These are phyloP conservation scores for Pseudorhombus dupliciocellatus DNA, from an alignment of 2,113 vertebrate genomes.

Conservation along the genomic window DNA sequence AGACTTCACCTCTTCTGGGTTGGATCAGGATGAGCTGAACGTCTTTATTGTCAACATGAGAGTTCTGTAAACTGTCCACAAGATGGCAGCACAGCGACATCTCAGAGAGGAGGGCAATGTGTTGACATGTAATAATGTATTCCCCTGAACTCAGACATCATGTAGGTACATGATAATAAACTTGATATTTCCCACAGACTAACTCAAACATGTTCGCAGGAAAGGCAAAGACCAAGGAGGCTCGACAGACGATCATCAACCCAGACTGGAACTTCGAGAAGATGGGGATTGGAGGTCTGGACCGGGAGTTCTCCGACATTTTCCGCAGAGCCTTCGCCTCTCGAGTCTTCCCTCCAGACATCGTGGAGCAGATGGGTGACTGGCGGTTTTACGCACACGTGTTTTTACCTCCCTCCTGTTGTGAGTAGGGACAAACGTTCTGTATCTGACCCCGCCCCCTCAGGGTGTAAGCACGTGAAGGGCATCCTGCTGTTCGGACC, in stretches of 20 bases:
- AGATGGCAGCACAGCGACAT: slow-evolving; percentile 52
- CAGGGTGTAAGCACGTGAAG: slow-evolving; percentile 98
- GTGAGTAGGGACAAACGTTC: too few species aligned
- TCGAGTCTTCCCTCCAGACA: slow-evolving; percentile 96
- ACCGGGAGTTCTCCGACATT: slow-evolving; percentile 97
- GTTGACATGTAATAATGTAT: too few species aligned
- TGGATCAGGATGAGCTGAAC: not conserved
- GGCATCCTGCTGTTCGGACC: slow-evolving; percentile 95
- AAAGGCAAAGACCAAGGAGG: slow-evolving; percentile 97
- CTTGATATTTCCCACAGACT: not conserved
- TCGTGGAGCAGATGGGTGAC: slow-evolving; percentile 98
- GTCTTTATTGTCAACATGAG: not conserved
- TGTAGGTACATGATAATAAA: too few species aligned
- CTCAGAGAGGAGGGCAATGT: not conserved
- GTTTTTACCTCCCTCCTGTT: not conserved
- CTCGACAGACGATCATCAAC: slow-evolving; percentile 96
- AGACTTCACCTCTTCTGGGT: not conserved
- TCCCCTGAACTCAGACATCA: not conserved
- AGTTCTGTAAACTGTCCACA: slow-evolving; percentile 25
- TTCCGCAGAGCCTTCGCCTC: slow-evolving; percentile 97
- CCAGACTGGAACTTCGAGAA: slow-evolving; percentile 99
- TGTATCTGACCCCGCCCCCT: too few species aligned
- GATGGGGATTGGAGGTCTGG: slow-evolving; percentile 98
- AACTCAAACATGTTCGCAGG: slow-evolving; percentile 74
- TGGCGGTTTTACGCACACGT: too few species aligned